Conservation (phyloP, 1,140 invertebrate genomes). For the Coelopa frigida region DNA sequence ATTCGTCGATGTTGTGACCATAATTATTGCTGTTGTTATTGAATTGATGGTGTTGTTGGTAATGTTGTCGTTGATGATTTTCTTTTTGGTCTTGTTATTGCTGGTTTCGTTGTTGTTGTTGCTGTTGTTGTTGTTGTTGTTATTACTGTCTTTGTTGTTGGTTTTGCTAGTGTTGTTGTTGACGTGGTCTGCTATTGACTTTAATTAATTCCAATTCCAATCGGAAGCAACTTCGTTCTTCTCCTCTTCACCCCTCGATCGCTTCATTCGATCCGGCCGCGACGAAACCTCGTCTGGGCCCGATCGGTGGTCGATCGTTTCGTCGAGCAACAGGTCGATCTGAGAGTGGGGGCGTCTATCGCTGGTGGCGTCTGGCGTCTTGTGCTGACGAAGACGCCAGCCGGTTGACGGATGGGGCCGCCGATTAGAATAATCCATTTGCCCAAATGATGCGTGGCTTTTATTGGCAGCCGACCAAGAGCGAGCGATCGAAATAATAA, state of each 20-base stretch:
- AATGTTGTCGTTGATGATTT: too few relatives aligned
- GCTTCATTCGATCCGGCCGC: too few relatives aligned
- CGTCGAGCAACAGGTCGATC: too few relatives aligned
- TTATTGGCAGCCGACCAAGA: slow-evolving; percentile 6
- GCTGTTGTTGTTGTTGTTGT: background rate
- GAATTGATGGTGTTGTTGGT: too few relatives aligned
- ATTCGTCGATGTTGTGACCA: too few relatives aligned
- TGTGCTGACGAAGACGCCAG: background rate
- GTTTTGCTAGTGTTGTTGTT: background rate
- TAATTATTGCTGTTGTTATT: too few relatives aligned
- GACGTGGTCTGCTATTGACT: background rate
- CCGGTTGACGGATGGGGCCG: slow-evolving; percentile 1
- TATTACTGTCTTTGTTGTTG: background rate
- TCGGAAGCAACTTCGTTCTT: slow-evolving; percentile 11
- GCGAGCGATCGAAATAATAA: background rate
- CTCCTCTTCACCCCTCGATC: too few relatives aligned
- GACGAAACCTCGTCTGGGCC: too few relatives aligned
- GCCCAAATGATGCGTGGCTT: background rate
- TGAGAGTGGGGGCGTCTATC: too few relatives aligned
- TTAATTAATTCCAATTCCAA: slow-evolving; percentile 8
- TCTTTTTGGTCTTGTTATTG: too few relatives aligned
- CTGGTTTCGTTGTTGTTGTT: background rate
- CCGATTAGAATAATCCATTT: slow-evolving; percentile 4
- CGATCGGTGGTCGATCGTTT: too few relatives aligned
- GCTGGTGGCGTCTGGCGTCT: slow-evolving; percentile 10